Evolutionary conservation across 2,888 invertebrate species (phyloP).

Genomic region (Oasisia sp.): DNA sequence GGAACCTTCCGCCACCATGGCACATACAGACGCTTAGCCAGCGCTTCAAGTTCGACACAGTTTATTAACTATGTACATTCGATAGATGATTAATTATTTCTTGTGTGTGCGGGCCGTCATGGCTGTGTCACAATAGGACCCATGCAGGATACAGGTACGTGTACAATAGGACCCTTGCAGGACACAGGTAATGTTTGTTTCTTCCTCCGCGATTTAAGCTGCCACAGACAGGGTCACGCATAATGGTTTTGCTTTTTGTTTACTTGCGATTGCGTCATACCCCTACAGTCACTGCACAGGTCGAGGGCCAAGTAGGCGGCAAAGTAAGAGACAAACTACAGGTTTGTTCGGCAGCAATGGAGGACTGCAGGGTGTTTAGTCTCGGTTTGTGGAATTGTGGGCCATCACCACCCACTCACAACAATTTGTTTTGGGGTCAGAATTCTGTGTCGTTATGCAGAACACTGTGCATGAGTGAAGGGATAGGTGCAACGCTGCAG

Average conservation of each 20-base stretch:
- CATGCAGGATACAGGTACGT: neutral
- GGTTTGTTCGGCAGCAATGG: neutral
- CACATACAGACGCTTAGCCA: neutral
- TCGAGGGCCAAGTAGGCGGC: neutral
- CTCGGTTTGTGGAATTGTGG: neutral
- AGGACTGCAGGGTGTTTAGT: neutral
- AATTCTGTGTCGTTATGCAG: neutral
- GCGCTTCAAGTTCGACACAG: neutral
- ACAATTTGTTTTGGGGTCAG: neutral
- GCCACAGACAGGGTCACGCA: neutral
- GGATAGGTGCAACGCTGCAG: too few species aligned
- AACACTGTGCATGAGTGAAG: too few species aligned
- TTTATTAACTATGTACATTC: slow-evolving; percentile 17
- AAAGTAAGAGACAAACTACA: neutral
- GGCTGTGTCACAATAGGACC: neutral
- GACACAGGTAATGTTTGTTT: neutral
- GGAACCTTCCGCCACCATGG: neutral
- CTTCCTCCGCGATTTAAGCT: neutral
- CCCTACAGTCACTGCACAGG: neutral
- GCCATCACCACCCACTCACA: neutral
- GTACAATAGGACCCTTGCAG: neutral
- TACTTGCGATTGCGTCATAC: neutral
- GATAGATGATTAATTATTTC: slow-evolving; percentile 17
- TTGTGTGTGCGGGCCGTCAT: neutral
- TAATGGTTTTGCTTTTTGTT: neutral